Evolutionary conservation across 2,888 invertebrate species (phyloP).

Genomic region (Drosophila neonasuta): DNA sequence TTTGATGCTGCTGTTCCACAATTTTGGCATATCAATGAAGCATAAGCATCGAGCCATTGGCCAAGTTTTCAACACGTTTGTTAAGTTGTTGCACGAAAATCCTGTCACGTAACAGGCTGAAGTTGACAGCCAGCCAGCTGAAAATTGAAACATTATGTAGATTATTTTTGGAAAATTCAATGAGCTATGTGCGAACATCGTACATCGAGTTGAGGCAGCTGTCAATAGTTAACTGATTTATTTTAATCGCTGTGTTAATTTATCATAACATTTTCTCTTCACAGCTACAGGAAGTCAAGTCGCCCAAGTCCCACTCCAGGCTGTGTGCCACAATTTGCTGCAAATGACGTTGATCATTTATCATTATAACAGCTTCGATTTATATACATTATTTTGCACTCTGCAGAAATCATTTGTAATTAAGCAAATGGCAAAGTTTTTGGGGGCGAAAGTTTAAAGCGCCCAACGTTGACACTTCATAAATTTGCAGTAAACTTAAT

Average conservation of each 20-base stretch:
- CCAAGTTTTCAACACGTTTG: slow-evolving; percentile 54
- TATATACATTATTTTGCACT: slow-evolving; percentile 40
- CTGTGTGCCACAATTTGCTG: slow-evolving; percentile 26
- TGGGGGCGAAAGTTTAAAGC: slow-evolving; percentile 18
- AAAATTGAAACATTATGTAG: slow-evolving; percentile 54
- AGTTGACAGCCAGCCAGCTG: slow-evolving; percentile 38
- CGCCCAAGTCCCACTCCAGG: not conserved
- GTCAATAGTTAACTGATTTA: slow-evolving; percentile 24
- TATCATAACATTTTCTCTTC: slow-evolving; percentile 18
- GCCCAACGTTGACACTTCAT: slow-evolving; percentile 21
- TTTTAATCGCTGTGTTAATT: slow-evolving; percentile 42
- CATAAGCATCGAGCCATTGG: slow-evolving; percentile 9
- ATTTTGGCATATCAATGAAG: slow-evolving; percentile 52
- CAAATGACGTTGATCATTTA: slow-evolving; percentile 40
- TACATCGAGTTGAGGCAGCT: not conserved
- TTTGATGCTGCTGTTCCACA: slow-evolving; percentile 4
- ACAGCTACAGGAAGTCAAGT: slow-evolving; percentile 2
- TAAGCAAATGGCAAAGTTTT: slow-evolving; percentile 26
- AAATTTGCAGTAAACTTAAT: slow-evolving; percentile 35
- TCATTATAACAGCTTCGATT: slow-evolving; percentile 28
- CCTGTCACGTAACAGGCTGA: slow-evolving; percentile 42
- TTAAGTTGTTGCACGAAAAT: slow-evolving; percentile 35
- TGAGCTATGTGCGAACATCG: not conserved
- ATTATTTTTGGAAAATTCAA: slow-evolving; percentile 34
- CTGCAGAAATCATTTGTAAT: slow-evolving; percentile 30